These are phyloP conservation scores for Rhinolophus ferrumequinum DNA, from an alignment of 2,113 vertebrate genomes.

Conservation along the genomic window DNA sequence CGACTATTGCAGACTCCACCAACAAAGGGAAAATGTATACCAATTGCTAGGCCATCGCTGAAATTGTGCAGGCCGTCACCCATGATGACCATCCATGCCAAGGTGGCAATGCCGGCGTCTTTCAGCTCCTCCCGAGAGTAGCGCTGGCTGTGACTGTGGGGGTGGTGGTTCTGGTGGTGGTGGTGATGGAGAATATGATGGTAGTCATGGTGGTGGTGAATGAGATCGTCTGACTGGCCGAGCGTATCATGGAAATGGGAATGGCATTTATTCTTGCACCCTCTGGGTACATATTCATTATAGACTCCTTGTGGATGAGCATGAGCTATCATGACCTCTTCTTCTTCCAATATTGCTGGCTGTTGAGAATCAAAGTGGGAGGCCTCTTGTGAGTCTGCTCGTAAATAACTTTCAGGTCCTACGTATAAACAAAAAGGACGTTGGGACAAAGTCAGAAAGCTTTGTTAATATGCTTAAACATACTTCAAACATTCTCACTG, in stretches of 20 bases:
- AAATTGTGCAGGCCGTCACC: constrained; percentile 98
- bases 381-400: constrained; percentile 85
- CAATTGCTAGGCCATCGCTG: constrained; percentile 96
- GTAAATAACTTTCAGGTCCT: constrained; percentile 86
- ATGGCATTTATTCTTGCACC: constrained; percentile 98
- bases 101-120: constrained; percentile 93
- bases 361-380: constrained; percentile 86
- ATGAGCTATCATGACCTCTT: constrained; percentile 96
- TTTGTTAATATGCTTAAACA: background rate
- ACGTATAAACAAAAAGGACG: constrained; percentile 53
- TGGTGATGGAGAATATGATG: constrained; percentile 99
- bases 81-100: constrained; percentile 99
- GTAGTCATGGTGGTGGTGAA: constrained; percentile 98
- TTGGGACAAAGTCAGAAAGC: background rate
- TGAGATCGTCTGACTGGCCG: constrained; percentile 93
- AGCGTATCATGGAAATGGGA: constrained; percentile 98
- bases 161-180: constrained; percentile 98
- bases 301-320: constrained; percentile 86
- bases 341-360: constrained; percentile 90
- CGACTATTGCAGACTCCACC: background rate
- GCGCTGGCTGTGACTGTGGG: constrained; percentile 96
- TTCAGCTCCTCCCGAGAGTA: constrained; percentile 95
- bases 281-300: constrained; percentile 90
- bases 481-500: background rate
- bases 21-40: constrained; percentile 76